A percentile compares a stretch with the other conserved stretches of the same genome.
These are phyloP conservation scores for Halcyon chelicuti DNA, from an alignment of 2,797 vertebrate genomes.

Conservation along the genomic window DNA sequence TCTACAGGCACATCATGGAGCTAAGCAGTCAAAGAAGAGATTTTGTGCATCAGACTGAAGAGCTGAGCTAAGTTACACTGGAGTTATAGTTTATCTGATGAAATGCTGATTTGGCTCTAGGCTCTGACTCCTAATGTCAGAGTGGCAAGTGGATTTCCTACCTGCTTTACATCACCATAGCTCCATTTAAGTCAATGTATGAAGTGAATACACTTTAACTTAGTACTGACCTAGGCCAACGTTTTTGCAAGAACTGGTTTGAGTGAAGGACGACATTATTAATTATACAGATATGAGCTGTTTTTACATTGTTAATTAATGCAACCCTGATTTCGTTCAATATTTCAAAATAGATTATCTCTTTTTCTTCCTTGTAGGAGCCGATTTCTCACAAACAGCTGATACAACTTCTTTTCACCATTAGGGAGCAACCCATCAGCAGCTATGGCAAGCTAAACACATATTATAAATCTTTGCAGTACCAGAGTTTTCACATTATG, in stretches of 20 bases:
- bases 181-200: not conserved
- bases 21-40: not conserved
- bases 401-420: not conserved
- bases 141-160: not conserved
- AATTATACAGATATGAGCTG: not conserved
- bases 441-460: not conserved
- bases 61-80: not conserved
- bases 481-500: not conserved
- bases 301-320: not conserved
- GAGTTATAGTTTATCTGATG: not conserved
- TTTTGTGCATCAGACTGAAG: not conserved
- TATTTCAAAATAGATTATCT: not conserved
- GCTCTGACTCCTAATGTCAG: not conserved
- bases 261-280: not conserved
- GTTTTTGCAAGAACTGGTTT: not conserved
- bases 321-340: not conserved
- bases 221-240: not conserved
- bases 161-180: not conserved
- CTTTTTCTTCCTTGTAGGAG: not conserved
- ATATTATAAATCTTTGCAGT: not conserved
- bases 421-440: not conserved
- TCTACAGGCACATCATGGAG: not conserved
- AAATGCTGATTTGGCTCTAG: conserved; percentile 23
- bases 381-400: not conserved
- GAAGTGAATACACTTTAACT: not conserved